Evolutionary conservation across 2,888 invertebrate genomes (phyloP).

Genomic region (Willowsia nigromaculata): DNA sequence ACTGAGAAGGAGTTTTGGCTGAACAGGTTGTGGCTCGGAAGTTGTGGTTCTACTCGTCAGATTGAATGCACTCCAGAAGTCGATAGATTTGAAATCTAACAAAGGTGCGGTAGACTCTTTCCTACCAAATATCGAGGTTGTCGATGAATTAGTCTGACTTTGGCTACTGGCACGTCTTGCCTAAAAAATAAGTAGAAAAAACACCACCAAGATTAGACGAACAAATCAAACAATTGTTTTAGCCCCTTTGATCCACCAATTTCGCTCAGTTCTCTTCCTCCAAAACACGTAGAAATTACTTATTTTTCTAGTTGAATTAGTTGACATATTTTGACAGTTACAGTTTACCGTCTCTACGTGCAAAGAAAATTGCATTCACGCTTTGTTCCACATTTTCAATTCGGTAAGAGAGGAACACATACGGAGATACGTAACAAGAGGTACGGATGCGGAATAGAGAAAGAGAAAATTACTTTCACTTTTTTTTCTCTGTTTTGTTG

Average conservation of each 20-base stretch:
- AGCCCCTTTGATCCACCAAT: not conserved
- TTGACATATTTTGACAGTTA: not conserved
- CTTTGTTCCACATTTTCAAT: not conserved
- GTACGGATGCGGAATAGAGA: not conserved
- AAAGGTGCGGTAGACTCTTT: slow-evolving; percentile 75
- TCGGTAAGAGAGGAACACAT: not conserved
- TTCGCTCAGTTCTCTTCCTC: not conserved
- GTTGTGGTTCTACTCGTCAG: slow-evolving; percentile 36
- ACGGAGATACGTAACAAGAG: not conserved
- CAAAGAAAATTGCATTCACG: not conserved
- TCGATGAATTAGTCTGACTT: slow-evolving; percentile 2
- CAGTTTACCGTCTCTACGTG: not conserved
- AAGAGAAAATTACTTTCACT: not conserved
- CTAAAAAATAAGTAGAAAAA: slow-evolving; percentile 30
- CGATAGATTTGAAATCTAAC: slow-evolving; percentile 75
- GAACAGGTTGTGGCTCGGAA: slow-evolving; percentile 72
- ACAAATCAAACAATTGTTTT: not conserved
- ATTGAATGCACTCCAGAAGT: slow-evolving; percentile 74
- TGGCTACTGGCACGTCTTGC: slow-evolving; percentile 73
- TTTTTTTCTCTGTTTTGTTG: not conserved
- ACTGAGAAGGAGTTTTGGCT: slow-evolving; percentile 73
- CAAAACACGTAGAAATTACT: not conserved
- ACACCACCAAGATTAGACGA: too few species aligned
- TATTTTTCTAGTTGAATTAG: not conserved
- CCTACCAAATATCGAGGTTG: slow-evolving; percentile 42